Base-by-base conservation (phyloP, 1,140 invertebrate genomes). In the Meteorus sp. region DNA sequence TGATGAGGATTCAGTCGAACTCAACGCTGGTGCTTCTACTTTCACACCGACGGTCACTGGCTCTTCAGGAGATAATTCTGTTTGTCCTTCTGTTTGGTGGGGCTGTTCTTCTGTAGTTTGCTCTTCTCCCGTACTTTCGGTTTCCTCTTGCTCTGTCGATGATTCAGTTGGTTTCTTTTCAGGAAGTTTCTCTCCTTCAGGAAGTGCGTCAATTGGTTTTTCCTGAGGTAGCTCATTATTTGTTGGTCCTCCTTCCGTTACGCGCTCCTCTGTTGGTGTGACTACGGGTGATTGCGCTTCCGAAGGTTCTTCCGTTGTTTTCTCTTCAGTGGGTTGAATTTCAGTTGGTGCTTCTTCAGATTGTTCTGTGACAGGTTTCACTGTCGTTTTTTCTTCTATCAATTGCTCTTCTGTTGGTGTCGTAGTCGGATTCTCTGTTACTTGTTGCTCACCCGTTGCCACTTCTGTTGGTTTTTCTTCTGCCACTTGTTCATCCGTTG, bases 81-180 rank as follows among this genome's bases (percentile, higher is more conserved):
- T 29, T 15, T 27, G 37, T 37, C 43, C 17, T 3, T 22, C 22
- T 8, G 15, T n/a, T 19, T 39, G 31, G 0, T 33, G 13, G 13
- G 23, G n/a, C 6, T n/a, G 39, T 56, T 13, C 15, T 50, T 56
- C 48, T 17, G 37, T 57, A 27, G 37, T 29, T 22, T 51, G 17
- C 7, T 13, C 33, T 56, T 44, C 8, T 8, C 35, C 33, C 15
- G 45, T 0, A 19, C 22, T 44, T 52, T 57, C 60, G 1, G 48
- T 47, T 65, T 61, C 58, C 56, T 66, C 13, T 17, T 59, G 39
- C 3, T 27, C 48, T 13, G 13, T 20, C 20, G 63, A 59, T 37
- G 15, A 23, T 48, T 67, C 63, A 33, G 52, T 61, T 35, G 9
- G 20, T 43, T 58, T 37, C 2, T 29, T 31, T 11, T 13, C 27